Evolutionary conservation across 2,888 invertebrate genomes (phyloP).

Genomic region (Ennomos quercinarius): DNA sequence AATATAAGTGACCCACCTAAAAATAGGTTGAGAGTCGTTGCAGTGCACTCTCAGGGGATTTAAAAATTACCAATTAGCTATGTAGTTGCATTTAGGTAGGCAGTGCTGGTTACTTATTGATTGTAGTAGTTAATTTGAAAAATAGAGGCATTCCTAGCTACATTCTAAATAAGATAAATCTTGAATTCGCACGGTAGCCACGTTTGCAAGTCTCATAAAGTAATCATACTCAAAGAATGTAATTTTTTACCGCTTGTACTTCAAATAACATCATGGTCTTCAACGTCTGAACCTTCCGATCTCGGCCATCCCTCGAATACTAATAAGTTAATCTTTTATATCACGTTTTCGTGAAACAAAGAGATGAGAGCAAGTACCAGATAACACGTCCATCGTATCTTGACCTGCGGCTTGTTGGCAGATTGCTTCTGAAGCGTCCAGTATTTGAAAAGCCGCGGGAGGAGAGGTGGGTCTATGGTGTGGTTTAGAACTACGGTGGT

Average conservation of each 20-base stretch:
- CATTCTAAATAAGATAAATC: background rate
- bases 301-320: constrained; percentile 72
- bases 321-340: constrained; percentile 85
- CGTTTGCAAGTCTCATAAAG: background rate
- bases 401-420: constrained; percentile 53
- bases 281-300: constrained; percentile 67
- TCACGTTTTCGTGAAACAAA: constrained; percentile 83
- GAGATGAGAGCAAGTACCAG: constrained; percentile 76
- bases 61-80: too few relatives aligned
- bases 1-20: too few relatives aligned
- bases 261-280: constrained; percentile 53
- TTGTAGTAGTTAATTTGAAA: too few relatives aligned
- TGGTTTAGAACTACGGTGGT: constrained; percentile 67
- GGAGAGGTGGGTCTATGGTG: constrained; percentile 51
- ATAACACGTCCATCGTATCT: constrained; percentile 61
- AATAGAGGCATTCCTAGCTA: too few relatives aligned
- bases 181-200: background rate
- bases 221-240: constrained; percentile 7
- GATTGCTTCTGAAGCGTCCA: constrained; percentile 34
- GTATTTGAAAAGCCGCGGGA: constrained; percentile 41
- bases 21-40: too few relatives aligned
- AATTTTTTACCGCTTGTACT: constrained; percentile 18
- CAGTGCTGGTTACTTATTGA: too few relatives aligned
- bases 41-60: too few relatives aligned
- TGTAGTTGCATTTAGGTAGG: too few relatives aligned